phyloP scores from a whole-genome alignment of 2,888 invertebrate genomes.

The Heliconius aoede region DNA sequence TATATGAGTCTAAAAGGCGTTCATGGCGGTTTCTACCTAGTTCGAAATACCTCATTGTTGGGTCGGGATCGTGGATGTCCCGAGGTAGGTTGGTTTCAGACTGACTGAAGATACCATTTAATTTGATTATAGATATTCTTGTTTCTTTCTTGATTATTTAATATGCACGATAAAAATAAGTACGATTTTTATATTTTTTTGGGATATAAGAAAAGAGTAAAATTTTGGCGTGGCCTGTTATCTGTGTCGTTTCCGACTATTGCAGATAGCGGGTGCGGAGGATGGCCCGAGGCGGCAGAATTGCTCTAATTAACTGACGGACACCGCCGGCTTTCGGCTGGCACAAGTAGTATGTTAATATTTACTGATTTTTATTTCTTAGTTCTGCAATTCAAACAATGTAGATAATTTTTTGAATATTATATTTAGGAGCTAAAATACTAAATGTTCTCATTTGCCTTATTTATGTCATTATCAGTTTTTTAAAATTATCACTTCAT shows the following conservation, averaged over 20 bases:
- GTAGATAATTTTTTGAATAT: neutral
- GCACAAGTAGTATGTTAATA: constrained; percentile 74
- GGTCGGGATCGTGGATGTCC: constrained; percentile 65
- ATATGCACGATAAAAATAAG: neutral
- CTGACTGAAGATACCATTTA: constrained; percentile 68
- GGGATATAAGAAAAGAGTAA: constrained; percentile 52
- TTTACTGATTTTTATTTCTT: constrained; percentile 21
- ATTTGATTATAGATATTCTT: constrained; percentile 67
- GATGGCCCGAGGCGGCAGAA: constrained; percentile 76
- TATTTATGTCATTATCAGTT: neutral
- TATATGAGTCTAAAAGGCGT: constrained; percentile 59
- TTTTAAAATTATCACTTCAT: neutral
- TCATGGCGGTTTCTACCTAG: constrained; percentile 52
- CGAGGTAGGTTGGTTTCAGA: constrained; percentile 74
- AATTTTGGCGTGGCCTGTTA: constrained; percentile 64
- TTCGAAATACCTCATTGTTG: constrained; percentile 57
- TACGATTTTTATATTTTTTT: constrained; percentile 49
- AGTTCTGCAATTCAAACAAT: neutral
- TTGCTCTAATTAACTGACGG: constrained; percentile 79
- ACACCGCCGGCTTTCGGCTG: constrained; percentile 81
- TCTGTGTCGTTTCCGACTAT: constrained; percentile 79
- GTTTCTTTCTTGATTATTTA: constrained; percentile 1
- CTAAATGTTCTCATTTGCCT: neutral
- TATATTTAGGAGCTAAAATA: too few species aligned
- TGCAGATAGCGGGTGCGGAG: constrained; percentile 80